Conservation (phyloP, 2,888 invertebrate genomes). For the Vesta saturnalis region DNA sequence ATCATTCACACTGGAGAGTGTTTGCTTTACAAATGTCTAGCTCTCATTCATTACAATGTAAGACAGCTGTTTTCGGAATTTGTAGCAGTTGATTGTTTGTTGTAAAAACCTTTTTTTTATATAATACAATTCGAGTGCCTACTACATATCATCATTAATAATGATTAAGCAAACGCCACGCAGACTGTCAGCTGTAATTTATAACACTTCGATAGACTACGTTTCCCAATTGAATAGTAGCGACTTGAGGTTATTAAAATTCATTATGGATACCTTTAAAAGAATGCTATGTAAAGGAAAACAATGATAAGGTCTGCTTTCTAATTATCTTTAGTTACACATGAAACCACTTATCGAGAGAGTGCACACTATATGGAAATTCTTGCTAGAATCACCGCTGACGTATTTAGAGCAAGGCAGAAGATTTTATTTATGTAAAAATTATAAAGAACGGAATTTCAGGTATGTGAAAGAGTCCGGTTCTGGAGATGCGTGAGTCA, state of each 20-base stretch:
- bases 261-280: conserved; percentile 37
- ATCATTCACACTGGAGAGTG: neutral
- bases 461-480: conserved; percentile 10
- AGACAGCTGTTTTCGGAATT: neutral
- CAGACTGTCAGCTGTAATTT: conserved; percentile 12
- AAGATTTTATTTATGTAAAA: conserved; percentile 4
- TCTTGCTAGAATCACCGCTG: neutral
- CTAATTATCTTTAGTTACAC: conserved; percentile 13
- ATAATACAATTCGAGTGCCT: no score
- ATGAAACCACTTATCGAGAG: conserved; percentile 22
- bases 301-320: conserved; percentile 17
- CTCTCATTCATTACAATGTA: neutral
- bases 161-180: neutral
- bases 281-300: conserved; percentile 37
- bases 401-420: conserved; percentile 7
- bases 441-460: conserved; percentile 10
- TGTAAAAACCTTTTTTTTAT: conserved; percentile 1
- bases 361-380: conserved; percentile 24
- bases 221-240: conserved; percentile 36
- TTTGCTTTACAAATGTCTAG: neutral
- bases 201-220: no score
- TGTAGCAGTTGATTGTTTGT: neutral
- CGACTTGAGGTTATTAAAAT: conserved; percentile 33
- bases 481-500: neutral
- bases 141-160: neutral